These are phyloP conservation scores for Goniozus legneri DNA, from an alignment of 1,140 invertebrate species.

Conservation along the genomic window DNA sequence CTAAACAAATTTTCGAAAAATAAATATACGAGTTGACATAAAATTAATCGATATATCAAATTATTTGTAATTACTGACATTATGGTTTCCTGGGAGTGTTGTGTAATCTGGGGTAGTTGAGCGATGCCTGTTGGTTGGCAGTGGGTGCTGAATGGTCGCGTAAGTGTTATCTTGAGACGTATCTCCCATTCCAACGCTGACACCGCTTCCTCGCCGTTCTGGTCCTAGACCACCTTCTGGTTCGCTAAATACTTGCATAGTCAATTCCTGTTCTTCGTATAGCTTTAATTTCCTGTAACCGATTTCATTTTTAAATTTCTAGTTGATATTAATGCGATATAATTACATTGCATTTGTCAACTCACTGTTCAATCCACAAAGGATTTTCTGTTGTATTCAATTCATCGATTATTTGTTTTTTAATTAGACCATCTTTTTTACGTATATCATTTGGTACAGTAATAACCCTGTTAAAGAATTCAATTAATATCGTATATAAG, in stretches of 20 bases:
- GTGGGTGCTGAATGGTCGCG: conserved; percentile 77
- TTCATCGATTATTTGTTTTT: conserved; percentile 79
- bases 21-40: conserved; percentile 24
- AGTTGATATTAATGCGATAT: too few species aligned
- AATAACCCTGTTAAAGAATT: conserved; percentile 54
- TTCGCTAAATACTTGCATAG: conserved; percentile 87
- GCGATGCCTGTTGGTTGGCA: conserved; percentile 49
- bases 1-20: conserved; percentile 47
- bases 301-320: too few species aligned
- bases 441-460: conserved; percentile 65
- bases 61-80: conserved; percentile 29
- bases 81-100: conserved; percentile 61
- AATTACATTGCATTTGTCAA: too few species aligned
- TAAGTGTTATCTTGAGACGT: conserved; percentile 75
- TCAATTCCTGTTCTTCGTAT: conserved; percentile 89
- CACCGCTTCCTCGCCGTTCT: conserved; percentile 56
- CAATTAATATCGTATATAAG: conserved; percentile 5
- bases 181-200: conserved; percentile 47
- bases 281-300: conserved; percentile 75
- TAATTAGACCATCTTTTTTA: conserved; percentile 77
- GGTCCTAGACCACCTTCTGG: conserved; percentile 60
- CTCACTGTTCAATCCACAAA: conserved; percentile 87
- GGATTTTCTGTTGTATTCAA: conserved; percentile 88
- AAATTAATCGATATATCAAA: conserved; percentile 27
- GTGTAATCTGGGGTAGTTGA: conserved; percentile 69